Percentiles rank a stretch among this genome's conserved stretches.
These are phyloP conservation scores for Fistularia commersonii DNA, from an alignment of 2,797 vertebrate genomes.

Conservation along the genomic window DNA sequence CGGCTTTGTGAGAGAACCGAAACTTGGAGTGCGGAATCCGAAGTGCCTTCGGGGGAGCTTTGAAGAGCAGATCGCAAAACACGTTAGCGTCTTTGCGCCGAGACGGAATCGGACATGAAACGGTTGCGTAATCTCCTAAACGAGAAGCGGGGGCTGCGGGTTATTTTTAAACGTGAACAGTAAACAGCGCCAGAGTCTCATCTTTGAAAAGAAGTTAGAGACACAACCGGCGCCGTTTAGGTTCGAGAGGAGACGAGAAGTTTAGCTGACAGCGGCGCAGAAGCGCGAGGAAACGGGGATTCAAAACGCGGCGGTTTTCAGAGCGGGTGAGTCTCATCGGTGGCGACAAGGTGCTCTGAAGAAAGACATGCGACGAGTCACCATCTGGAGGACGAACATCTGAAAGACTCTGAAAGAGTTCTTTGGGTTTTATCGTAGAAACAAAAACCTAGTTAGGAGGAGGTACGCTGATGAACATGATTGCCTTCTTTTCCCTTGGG, in stretches of 20 bases:
- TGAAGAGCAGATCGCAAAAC: slow-evolving; percentile 31
- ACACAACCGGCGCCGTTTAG: slow-evolving; percentile 39
- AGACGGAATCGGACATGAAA: slow-evolving; percentile 52
- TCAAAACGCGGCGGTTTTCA: slow-evolving; percentile 56
- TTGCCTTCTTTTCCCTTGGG: too few species aligned
- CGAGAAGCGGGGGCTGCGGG: slow-evolving; percentile 12
- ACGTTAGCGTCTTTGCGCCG: slow-evolving; percentile 23
- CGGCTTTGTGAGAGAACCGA: slow-evolving; percentile 38
- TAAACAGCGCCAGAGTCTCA: slow-evolving; percentile 23
- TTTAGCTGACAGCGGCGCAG: slow-evolving; percentile 48
- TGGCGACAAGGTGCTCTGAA: slow-evolving; percentile 50
- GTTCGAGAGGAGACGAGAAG: slow-evolving; percentile 33
- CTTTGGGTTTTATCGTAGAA: slow-evolving; percentile 2
- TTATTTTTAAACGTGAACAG: slow-evolving; percentile 49
- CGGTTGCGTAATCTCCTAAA: slow-evolving; percentile 24
- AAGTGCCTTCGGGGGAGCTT: slow-evolving; percentile 43
- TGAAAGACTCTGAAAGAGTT: slow-evolving; percentile 2
- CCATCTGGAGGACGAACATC: slow-evolving; percentile 18
- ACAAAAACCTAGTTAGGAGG: slow-evolving; percentile 13
- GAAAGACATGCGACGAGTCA: slow-evolving; percentile 35
- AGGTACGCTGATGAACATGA: not conserved
- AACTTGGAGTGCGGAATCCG: not conserved
- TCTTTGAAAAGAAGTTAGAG: slow-evolving; percentile 59
- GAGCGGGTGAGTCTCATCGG: slow-evolving; percentile 28
- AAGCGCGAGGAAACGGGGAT: slow-evolving; percentile 53